Conservation (phyloP, 2,888 invertebrate species). For the Eristalinus aeneus region DNA sequence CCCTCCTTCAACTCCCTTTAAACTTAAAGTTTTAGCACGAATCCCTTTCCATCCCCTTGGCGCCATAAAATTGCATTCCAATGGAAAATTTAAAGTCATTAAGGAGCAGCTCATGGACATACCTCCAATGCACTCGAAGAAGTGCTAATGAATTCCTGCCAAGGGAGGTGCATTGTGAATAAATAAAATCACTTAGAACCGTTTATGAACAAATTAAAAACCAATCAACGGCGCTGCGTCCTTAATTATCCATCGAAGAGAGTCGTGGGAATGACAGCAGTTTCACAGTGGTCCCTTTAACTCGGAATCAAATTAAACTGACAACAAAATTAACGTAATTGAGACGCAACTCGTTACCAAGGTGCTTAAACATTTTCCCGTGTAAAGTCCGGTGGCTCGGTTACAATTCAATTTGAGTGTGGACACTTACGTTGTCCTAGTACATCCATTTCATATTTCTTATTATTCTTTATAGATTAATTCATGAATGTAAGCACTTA, state of each 20-base stretch:
- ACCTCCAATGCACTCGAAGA: not conserved
- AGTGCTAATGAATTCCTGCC: not conserved
- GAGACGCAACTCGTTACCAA: not conserved
- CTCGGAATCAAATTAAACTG: not conserved
- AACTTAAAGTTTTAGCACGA: not conserved
- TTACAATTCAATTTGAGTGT: not conserved
- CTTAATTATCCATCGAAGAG: not conserved
- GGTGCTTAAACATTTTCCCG: not conserved
- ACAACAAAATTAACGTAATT: not conserved
- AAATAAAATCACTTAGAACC: conserved; percentile 5
- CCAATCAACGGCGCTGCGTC: conserved; percentile 11
- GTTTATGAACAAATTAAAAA: conserved; percentile 37
- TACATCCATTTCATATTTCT: not conserved
- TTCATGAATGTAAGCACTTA: not conserved
- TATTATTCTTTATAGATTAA: not conserved
- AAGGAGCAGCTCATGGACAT: not conserved
- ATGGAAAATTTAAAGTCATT: not conserved
- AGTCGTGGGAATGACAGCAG: not conserved
- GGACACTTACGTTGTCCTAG: not conserved
- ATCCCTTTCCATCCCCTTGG: not conserved
- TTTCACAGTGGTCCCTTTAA: not conserved
- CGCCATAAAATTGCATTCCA: not conserved
- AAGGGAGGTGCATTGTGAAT: not conserved
- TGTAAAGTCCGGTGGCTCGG: not conserved
- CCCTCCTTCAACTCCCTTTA: not conserved